phyloP scores from a whole-genome alignment of 2,888 invertebrate species.

The Listrodromus nycthemerus region DNA sequence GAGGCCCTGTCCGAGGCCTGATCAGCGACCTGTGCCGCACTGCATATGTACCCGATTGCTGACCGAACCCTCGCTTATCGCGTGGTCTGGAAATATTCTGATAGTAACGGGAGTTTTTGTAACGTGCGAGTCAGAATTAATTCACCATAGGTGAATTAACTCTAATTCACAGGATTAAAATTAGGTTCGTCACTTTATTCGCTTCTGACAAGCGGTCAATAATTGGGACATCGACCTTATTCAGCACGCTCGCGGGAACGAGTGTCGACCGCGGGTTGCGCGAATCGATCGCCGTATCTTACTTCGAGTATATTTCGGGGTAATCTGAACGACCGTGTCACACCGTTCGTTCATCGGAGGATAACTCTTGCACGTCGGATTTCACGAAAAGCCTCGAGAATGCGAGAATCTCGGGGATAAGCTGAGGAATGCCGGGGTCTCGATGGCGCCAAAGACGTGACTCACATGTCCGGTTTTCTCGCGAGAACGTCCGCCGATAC shows the following conservation, averaged over 20 bases:
- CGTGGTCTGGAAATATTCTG: no score
- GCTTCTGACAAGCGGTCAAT: no score
- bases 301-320: not conserved
- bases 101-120: no score
- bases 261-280: not conserved
- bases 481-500: constrained; percentile 24
- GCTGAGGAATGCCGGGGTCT: constrained; percentile 36
- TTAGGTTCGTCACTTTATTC: no score
- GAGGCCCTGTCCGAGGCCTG: no score
- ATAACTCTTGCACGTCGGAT: constrained; percentile 4
- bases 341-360: not conserved
- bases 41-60: not conserved
- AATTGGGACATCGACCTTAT: not conserved
- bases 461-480: constrained; percentile 53
- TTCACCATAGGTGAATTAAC: no score
- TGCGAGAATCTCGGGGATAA: constrained; percentile 43
- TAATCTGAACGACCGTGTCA: not conserved
- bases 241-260: constrained; percentile 22
- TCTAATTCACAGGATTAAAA: no score
- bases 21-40: no score
- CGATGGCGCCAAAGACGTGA: constrained; percentile 62
- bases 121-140: no score
- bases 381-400: constrained; percentile 15
- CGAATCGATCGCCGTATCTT: constrained; percentile 6
- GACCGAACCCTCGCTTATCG: no score